Evolutionary conservation across 2,113 vertebrate genomes (phyloP), one percentile per base, ranked within the genome.

Genomic region (Verasper variegatus): DNA sequence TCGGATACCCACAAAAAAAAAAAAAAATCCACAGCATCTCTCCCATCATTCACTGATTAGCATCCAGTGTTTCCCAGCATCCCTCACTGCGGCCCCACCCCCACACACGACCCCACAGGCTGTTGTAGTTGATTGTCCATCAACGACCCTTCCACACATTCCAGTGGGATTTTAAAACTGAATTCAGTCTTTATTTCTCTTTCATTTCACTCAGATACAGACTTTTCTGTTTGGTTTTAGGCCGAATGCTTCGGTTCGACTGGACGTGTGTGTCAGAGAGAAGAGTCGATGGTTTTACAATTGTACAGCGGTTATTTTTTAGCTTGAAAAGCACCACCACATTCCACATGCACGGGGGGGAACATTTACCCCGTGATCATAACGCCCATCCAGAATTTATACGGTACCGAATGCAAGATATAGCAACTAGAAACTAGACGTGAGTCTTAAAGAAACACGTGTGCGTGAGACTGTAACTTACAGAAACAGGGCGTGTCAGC

Each of bases 291-390:
- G 40, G 55, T 60, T 87, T 88, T 84, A 80, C 1, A 81, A 90
- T 87, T 92, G 85, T 91, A 89, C 66, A 68, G 75, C 47, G 47
- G 52, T 51, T 51, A 5, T 76, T 81, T 80, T 58, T 45, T 7
- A 66, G 54, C 21, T 4, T 76, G 57, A 71, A 75, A 81, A 68
- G 73, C 76, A 57, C 78, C 69, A 14, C 68, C 37, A 54, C 85
- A 76, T 76, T 80, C 75, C 81, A 68, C 75, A 21, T n/a, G n/a
- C 60, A 10, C 2, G 24, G 23, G 37, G 51, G 74, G 27, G 35
- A 47, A 74, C 37, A 11, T 24, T 67, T 70, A 0, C 23, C 27
- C 37, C 26, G 54, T 20, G 18, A 76, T 61, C 54, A 18, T 68
- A 42, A 76, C 21, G 51, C 78, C 71, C 72, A 64, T 66, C 68